phyloP scores from a whole-genome alignment of 2,113 vertebrate species.

The Oreocharis arfaki region DNA sequence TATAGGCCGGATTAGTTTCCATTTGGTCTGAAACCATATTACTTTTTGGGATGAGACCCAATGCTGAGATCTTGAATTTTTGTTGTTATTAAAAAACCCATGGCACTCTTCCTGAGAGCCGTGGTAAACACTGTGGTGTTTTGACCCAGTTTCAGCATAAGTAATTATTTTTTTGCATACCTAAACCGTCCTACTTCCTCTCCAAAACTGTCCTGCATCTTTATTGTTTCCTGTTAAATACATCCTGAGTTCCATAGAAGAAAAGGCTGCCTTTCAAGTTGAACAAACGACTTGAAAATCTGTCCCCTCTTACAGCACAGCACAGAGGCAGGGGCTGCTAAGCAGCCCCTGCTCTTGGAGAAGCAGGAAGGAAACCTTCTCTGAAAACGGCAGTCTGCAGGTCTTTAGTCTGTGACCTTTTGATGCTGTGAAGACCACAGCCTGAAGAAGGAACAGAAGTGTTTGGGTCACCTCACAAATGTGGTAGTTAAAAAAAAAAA shows the following conservation, averaged over 20 bases:
- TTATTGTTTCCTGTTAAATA: conserved; percentile 7
- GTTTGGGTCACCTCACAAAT: background rate
- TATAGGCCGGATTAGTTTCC: background rate
- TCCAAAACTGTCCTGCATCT: background rate
- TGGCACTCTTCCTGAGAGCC: background rate
- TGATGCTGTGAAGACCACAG: background rate
- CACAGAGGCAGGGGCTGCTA: background rate
- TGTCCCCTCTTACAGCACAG: background rate
- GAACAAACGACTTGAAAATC: background rate
- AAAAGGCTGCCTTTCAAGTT: background rate
- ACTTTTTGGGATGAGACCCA: conserved; percentile 30
- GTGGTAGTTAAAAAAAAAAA: background rate
- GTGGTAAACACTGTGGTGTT: conserved; percentile 20
- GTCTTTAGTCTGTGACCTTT: background rate
- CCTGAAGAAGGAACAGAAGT: background rate
- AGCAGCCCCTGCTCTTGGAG: background rate
- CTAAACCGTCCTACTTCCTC: conserved; percentile 1
- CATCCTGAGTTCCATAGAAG: background rate
- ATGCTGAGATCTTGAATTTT: conserved; percentile 38
- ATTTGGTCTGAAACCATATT: background rate
- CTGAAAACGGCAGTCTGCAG: background rate
- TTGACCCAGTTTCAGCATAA: conserved; percentile 22
- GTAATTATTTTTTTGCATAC: conserved; percentile 1
- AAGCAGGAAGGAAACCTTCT: background rate
- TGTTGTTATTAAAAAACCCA: conserved; percentile 9